These are phyloP conservation scores for Junonia oenone DNA, from an alignment of 2,888 invertebrate genomes.

Conservation along the genomic window DNA sequence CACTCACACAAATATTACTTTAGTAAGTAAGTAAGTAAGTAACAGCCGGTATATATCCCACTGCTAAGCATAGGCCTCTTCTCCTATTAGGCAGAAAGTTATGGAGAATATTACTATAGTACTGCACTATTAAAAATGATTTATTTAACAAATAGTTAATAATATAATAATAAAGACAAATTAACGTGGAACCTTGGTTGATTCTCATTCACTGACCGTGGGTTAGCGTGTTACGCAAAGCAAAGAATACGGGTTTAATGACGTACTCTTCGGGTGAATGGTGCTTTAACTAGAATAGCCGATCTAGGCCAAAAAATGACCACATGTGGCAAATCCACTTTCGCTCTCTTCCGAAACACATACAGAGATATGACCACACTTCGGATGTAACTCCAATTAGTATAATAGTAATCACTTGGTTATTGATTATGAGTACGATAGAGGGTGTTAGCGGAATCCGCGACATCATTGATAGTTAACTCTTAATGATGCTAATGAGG, in stretches of 20 bases:
- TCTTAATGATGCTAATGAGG: too few relatives aligned
- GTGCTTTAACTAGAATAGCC: conserved; percentile 26
- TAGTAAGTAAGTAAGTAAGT: too few relatives aligned
- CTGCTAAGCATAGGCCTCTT: too few relatives aligned
- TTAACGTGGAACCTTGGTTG: conserved; percentile 18
- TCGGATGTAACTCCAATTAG: background rate
- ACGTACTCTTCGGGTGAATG: conserved; percentile 31
- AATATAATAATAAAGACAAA: conserved; percentile 1
- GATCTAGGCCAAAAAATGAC: conserved; percentile 40
- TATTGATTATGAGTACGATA: too few relatives aligned
- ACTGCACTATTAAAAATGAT: too few relatives aligned
- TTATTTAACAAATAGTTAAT: too few relatives aligned
- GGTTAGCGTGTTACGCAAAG: conserved; percentile 28
- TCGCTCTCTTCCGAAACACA: conserved; percentile 49
- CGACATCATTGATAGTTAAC: too few relatives aligned
- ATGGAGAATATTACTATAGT: too few relatives aligned
- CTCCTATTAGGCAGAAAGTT: too few relatives aligned
- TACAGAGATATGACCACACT: conserved; percentile 20
- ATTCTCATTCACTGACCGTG: conserved; percentile 18
- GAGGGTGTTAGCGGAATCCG: too few relatives aligned
- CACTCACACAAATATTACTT: too few relatives aligned
- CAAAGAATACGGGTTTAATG: conserved; percentile 25
- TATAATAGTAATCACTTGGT: background rate
- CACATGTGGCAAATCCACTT: conserved; percentile 53
- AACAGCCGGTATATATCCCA: too few relatives aligned